Evolutionary conservation across 2,113 vertebrate genomes (phyloP).

Genomic region (Oxygymnocypris stewartii): DNA sequence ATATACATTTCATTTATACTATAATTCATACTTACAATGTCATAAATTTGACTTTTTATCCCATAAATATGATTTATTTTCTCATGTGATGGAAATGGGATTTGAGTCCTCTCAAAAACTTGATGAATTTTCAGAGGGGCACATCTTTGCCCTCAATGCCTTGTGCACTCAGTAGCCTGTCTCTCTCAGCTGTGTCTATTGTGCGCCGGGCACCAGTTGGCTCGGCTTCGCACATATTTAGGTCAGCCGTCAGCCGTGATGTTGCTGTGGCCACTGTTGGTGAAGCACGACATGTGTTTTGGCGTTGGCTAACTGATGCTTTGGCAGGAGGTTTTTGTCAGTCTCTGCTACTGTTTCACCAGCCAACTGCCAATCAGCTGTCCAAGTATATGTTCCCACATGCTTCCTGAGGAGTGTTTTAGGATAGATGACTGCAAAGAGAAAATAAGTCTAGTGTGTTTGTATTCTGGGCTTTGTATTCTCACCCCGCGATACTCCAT

Average conservation of each 20-base stretch:
- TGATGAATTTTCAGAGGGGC: neutral
- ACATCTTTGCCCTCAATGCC: constrained; percentile 9
- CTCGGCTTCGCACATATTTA: constrained; percentile 52
- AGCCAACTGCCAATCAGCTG: constrained; percentile 33
- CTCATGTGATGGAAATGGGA: neutral
- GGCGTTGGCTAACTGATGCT: constrained; percentile 34
- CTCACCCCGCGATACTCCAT: neutral
- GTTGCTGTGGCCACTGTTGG: constrained; percentile 16
- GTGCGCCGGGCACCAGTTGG: constrained; percentile 47
- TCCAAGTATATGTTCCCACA: constrained; percentile 10
- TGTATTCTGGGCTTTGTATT: neutral
- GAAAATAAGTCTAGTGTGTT: constrained; percentile 11
- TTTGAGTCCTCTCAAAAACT: constrained; percentile 10
- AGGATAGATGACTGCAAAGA: neutral
- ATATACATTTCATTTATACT: neutral
- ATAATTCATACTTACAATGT: neutral
- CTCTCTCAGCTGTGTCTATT: constrained; percentile 39
- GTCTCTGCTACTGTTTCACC: constrained; percentile 13
- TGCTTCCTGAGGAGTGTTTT: neutral
- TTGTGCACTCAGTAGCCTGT: constrained; percentile 8
- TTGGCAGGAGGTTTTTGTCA: constrained; percentile 30
- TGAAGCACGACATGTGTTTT: constrained; percentile 40
- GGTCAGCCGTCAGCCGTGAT: constrained; percentile 45
- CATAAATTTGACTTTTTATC: neutral
- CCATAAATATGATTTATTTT: neutral